These are phyloP conservation scores for Bolinopsis microptera DNA, from an alignment of 37 sponge, comb jelly and placozoan species.

Conservation along the genomic window DNA sequence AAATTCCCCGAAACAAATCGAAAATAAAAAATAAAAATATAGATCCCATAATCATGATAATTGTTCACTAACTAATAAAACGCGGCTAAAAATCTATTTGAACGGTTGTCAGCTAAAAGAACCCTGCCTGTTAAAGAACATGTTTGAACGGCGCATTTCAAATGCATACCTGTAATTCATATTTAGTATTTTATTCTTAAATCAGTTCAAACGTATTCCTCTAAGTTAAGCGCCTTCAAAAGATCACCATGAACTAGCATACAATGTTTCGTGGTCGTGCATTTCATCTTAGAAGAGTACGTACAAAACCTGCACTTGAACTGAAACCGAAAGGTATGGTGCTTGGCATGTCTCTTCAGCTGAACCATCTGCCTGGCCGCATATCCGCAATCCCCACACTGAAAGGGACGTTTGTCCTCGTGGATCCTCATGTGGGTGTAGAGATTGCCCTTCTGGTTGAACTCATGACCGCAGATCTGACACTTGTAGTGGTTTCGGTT, in stretches of 20 bases:
- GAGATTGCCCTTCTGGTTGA: neutral
- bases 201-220: too few species aligned
- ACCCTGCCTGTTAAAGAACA: too few species aligned
- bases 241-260: neutral
- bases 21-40: too few species aligned
- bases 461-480: neutral
- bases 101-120: too few species aligned
- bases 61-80: too few species aligned
- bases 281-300: neutral
- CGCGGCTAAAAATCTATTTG: too few species aligned
- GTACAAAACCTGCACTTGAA: neutral
- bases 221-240: neutral
- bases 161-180: too few species aligned
- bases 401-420: neutral
- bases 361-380: neutral
- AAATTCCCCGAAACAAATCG: too few species aligned
- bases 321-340: conserved; percentile 19
- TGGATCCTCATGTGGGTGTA: neutral
- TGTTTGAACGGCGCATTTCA: too few species aligned
- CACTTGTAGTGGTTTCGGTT: neutral
- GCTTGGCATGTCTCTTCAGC: conserved; percentile 16
- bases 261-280: neutral
- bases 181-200: too few species aligned
- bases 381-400: conserved; percentile 3
- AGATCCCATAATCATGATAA: too few species aligned